Evolutionary conservation across 2,888 invertebrate genomes (phyloP).

Genomic region (Sthenelais limicola): DNA sequence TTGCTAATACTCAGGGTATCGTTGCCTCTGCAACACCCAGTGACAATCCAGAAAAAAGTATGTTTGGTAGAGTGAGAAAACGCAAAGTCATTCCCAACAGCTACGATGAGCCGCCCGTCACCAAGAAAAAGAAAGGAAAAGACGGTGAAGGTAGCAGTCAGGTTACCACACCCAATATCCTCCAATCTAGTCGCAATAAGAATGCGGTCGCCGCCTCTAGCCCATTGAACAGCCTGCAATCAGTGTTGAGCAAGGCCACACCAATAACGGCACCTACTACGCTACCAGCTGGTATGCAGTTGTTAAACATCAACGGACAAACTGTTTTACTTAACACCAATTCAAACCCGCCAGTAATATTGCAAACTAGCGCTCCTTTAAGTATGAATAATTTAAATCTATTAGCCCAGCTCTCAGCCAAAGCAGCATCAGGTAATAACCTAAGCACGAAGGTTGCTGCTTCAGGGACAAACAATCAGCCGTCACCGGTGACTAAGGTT

Average conservation of each 20-base stretch:
- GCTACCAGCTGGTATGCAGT: slow-evolving; percentile 14
- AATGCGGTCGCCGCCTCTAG: background rate
- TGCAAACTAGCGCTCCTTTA: slow-evolving; percentile 28
- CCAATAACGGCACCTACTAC: background rate
- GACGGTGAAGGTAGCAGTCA: slow-evolving; percentile 9
- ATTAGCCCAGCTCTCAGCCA: slow-evolving; percentile 42
- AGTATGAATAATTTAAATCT: slow-evolving; percentile 35
- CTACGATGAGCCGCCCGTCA: slow-evolving; percentile 59
- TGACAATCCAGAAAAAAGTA: slow-evolving; percentile 57
- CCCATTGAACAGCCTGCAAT: background rate
- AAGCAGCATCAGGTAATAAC: slow-evolving; percentile 20
- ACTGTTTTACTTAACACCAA: slow-evolving; percentile 34
- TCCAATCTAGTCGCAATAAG: background rate
- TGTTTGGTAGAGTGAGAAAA: slow-evolving; percentile 65
- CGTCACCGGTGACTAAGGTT: background rate
- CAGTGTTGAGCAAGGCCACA: background rate
- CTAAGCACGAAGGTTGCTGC: slow-evolving; percentile 1
- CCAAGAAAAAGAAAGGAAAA: slow-evolving; percentile 49
- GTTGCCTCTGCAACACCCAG: background rate
- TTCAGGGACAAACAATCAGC: background rate
- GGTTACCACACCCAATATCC: slow-evolving; percentile 16
- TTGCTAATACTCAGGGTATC: background rate
- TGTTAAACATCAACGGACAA: slow-evolving; percentile 35
- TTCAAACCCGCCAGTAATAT: slow-evolving; percentile 17
- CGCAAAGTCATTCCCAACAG: slow-evolving; percentile 66